Base-by-base conservation (phyloP, 2,113 vertebrate genomes). In the Ariopsis seemanni region DNA sequence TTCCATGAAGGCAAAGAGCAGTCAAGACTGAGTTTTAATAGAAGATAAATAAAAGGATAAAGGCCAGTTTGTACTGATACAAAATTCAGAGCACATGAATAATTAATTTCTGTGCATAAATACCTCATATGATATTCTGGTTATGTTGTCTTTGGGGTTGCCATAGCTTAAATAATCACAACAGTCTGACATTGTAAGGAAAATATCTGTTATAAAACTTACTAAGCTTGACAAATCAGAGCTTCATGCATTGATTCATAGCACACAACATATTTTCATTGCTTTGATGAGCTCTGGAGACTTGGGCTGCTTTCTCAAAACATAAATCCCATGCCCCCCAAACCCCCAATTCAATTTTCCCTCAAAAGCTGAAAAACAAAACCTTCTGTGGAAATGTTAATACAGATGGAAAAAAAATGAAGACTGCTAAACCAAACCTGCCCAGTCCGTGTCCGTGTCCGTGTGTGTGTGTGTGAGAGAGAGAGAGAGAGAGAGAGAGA, bases 1-100 rank as follows among this genome's bases (percentile, higher is more conserved):
- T 90, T 92, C 92, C 86, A 17, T 8, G 52, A 89, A 88, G 90
- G 92, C 92, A 90, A 93, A 93, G 87, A 90, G 90, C 90, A 92
- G 87, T 88, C 89, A 82, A 82, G 79, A 80, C 82, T 69, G 88
- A 55, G 90, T 25, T 34, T 84, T 90, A 89, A 86, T 82, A 90
- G 91, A 92, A 90, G 88, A 75, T 71, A 63, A 58, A 85, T 88
- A 87, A 82, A 92, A 86, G 74, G 84, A 85, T 27, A 7, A 87
- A 57, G 80, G 80, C 89, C 85, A 81, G 67, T 80, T 86, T 87
- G 52, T 60, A 34, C 4, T 92, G 91, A 88, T 86, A 92, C 93
- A 91, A 80, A 91, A 90, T 90, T 79, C 25, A 53, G 52, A 57
- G 86, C 71, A 88, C 86, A 88, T 87, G 90, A 83, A 55, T 82